phyloP scores from a whole-genome alignment of 2,888 invertebrate species.

The Drosophila prolongata region DNA sequence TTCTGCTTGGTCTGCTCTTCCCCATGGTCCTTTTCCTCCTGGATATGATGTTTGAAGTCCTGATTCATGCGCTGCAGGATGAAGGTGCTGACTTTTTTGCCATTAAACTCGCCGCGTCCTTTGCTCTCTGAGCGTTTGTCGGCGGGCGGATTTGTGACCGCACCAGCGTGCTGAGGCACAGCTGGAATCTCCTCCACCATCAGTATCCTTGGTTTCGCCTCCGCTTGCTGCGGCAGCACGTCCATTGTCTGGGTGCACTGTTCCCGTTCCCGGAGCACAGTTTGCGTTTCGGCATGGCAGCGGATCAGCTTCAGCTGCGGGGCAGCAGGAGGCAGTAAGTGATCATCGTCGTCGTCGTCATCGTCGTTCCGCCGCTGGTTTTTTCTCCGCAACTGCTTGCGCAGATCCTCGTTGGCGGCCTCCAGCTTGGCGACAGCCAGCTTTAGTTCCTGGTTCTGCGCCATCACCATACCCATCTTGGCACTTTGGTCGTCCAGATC shows the following conservation, averaged over 20 bases:
- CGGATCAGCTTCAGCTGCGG: constrained; percentile 62
- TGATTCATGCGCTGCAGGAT: constrained; percentile 64
- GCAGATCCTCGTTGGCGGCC: constrained; percentile 66
- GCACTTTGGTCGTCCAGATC: constrained; percentile 89
- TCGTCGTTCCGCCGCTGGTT: constrained; percentile 49
- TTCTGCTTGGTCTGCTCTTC: constrained; percentile 12
- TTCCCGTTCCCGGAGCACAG: constrained; percentile 18
- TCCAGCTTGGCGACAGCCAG: constrained; percentile 85
- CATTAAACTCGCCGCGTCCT: constrained; percentile 58
- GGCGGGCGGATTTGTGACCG: constrained; percentile 31
- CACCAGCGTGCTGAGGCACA: constrained; percentile 16
- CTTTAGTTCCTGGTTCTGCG: constrained; percentile 71
- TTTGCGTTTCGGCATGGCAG: constrained; percentile 58
- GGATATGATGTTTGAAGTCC: constrained; percentile 47
- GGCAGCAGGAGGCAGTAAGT: constrained; percentile 54
- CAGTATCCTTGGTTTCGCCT: neutral
- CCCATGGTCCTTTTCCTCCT: constrained; percentile 6
- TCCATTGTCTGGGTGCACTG: constrained; percentile 5
- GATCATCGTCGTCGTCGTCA: constrained; percentile 49
- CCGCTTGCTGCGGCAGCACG: constrained; percentile 2
- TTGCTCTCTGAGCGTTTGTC: constrained; percentile 34
- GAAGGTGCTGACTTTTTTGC: constrained; percentile 68
- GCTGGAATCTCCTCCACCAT: constrained; percentile 10
- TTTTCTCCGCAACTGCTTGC: constrained; percentile 59
- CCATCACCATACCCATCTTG: constrained; percentile 92